Conservation (phyloP, 2,888 invertebrate genomes). For the Diarsia mendica region DNA sequence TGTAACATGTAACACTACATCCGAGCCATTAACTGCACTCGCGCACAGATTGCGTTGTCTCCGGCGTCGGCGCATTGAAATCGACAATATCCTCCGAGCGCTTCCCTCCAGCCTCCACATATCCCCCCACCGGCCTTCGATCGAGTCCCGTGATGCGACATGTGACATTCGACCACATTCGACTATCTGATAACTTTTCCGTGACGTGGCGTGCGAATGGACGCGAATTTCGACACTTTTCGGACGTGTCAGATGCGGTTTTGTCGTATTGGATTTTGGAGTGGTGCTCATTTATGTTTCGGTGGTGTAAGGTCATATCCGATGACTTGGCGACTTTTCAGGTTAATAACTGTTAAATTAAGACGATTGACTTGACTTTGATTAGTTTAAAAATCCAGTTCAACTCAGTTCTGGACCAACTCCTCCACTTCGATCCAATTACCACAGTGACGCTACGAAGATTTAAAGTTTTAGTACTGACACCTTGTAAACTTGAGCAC, state of each 20-base stretch:
- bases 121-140: conserved; percentile 75
- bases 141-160: conserved; percentile 66
- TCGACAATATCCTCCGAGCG: conserved; percentile 82
- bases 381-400: not conserved
- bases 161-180: conserved; percentile 50
- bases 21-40: conserved; percentile 49
- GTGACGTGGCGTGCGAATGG: conserved; percentile 24
- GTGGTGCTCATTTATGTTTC: not conserved
- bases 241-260: conserved; percentile 7
- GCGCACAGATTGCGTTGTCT: conserved; percentile 69
- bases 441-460: not conserved
- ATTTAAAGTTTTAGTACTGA: not conserved
- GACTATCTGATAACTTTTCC: conserved; percentile 42
- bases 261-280: not conserved
- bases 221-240: conserved; percentile 18
- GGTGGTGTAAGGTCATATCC: not conserved
- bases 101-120: conserved; percentile 67
- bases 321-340: not conserved
- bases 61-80: conserved; percentile 72
- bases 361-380: not conserved
- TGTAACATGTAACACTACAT: conserved; percentile 5
- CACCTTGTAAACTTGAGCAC: not conserved
- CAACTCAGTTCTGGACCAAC: not conserved
- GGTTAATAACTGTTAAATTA: not conserved
- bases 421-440: not conserved